Evolutionary conservation across 2,797 vertebrate species (phyloP).

Genomic region (Halcyon smyrnensis): DNA sequence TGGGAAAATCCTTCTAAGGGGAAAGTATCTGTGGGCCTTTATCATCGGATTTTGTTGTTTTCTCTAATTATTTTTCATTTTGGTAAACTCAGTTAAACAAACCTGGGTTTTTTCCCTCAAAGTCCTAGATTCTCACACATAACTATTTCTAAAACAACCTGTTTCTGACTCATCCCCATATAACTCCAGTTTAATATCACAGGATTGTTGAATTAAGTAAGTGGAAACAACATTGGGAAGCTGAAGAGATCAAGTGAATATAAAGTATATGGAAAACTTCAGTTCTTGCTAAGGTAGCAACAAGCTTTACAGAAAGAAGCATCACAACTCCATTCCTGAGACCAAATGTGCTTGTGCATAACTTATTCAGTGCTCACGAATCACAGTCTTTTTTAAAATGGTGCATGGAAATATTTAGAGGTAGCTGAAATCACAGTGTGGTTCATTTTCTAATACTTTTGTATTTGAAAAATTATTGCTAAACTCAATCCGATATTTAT

Average conservation of each 20-base stretch:
- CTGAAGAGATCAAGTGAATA: not conserved
- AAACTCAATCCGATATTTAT: not conserved
- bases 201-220: not conserved
- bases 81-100: not conserved
- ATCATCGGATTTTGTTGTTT: not conserved
- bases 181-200: not conserved
- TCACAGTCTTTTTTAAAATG: not conserved
- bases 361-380: not conserved
- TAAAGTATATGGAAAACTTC: not conserved
- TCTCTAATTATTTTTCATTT: not conserved
- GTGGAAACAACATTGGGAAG: fast-evolving
- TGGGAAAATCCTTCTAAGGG: not conserved
- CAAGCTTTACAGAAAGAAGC: not conserved
- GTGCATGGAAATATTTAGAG: not conserved
- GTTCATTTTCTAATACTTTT: not conserved
- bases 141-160: not conserved
- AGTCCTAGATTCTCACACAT: not conserved
- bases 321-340: not conserved
- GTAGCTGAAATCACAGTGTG: not conserved
- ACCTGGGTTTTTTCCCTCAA: not conserved
- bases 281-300: not conserved
- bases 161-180: not conserved
- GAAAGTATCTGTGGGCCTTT: not conserved
- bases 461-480: not conserved
- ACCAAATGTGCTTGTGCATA: not conserved